Conservation (phyloP, 2,113 vertebrate genomes). For the Podarcis cretensis region DNA sequence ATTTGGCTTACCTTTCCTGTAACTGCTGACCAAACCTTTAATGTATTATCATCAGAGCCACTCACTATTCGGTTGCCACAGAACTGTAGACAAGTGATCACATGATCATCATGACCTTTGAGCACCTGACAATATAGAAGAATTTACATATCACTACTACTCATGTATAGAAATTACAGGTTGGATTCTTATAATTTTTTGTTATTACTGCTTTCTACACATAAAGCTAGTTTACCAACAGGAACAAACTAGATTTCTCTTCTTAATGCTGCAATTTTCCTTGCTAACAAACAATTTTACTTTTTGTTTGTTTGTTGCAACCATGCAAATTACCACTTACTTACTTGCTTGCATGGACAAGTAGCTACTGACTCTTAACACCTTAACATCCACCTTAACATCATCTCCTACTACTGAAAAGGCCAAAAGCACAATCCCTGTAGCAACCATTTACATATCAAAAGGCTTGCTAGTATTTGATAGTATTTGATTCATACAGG, state of each 20-base stretch:
- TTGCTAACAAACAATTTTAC: not conserved
- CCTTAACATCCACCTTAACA: not conserved
- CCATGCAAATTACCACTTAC: not conserved
- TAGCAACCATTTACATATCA: constrained; percentile 51
- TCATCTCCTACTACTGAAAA: constrained; percentile 12
- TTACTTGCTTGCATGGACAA: not conserved
- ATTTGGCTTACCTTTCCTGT: constrained; percentile 89
- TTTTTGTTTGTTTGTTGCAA: not conserved
- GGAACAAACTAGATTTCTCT: constrained; percentile 45
- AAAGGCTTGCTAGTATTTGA: not conserved
- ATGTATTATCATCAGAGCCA: constrained; percentile 97
- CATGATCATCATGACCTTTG: constrained; percentile 98
- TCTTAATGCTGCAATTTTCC: constrained; percentile 13
- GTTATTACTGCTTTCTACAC: not conserved
- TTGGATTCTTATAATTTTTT: constrained; percentile 39
- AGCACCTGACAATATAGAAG: constrained; percentile 84
- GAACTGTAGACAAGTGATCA: constrained; percentile 98
- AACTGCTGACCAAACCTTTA: constrained; percentile 98
- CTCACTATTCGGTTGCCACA: constrained; percentile 98
- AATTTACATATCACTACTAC: not conserved
- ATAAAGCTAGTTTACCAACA: constrained; percentile 55
- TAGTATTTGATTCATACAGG: constrained; percentile 8
- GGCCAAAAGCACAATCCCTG: constrained; percentile 50
- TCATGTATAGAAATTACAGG: constrained; percentile 19
- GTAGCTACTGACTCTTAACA: not conserved